Base-by-base conservation (phyloP, 2,113 vertebrate genomes). In the Morone saxatilis region DNA sequence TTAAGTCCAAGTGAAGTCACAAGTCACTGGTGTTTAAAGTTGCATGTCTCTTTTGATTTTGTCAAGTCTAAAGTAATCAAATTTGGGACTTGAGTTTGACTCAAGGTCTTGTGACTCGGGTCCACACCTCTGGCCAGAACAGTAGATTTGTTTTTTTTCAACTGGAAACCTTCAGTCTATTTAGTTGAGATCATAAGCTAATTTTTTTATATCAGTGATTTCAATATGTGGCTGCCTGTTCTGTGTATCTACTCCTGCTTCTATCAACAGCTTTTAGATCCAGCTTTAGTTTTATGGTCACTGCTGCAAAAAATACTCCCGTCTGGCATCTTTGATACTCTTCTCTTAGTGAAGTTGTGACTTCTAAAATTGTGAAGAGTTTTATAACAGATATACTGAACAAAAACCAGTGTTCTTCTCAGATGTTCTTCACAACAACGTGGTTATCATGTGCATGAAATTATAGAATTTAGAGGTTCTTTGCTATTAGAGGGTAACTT, bases 361-460 rank as follows among this genome's bases (percentile, higher is more conserved):
- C 51, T n/a, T 76, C 48, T 60, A 53, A 43, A 14, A 79, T 31
- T 48, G 3, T 31, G 66, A 68, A 68, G 16, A 69, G 41, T 66
- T 68, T 63, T 8, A 41, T 16, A 13, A 45, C 14, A 22, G 1
- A 65, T 40, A 31, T 31, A 16, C 8, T 10, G 10, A 71, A 51
- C 19, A 62, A 38, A 70, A 47, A 41, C 17, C 36, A 47, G 6
- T 10, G 5, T 66, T 61, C 17, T 16, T 38, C 38, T 50, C 14
- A 17, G 50, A 77, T 40, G 36, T 51, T 61, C n/a, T 66, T 14
- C 20, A 20, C 25, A 56, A 53, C 61, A 56, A 40, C 43, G 19
- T 62, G 22, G 14, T 65, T 40, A 76, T 82, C 41, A 81, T 69
- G 38, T 67, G 53, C 20, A 41, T 20, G 50, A 71, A 63, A 76